Conservation (phyloP, 1,140 invertebrate species). For the Monomorium pharaonis region DNA sequence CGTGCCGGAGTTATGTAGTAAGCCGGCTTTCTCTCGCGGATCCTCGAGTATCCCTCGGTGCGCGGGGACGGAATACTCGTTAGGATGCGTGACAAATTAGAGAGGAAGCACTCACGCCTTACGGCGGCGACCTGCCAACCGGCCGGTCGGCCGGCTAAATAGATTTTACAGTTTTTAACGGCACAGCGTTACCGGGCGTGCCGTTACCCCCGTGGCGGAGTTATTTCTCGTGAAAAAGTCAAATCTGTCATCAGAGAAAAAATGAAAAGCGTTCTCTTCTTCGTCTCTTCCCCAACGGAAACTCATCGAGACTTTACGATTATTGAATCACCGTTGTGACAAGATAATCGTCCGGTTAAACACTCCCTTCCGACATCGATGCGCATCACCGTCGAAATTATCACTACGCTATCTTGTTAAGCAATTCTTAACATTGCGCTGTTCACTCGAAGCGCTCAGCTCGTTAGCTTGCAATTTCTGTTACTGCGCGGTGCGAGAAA, state of each 20-base stretch:
- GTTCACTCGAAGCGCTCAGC: background rate
- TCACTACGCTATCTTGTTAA: background rate
- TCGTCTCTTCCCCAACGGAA: background rate
- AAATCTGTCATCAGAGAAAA: conserved; percentile 18
- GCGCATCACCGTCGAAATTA: conserved; percentile 20
- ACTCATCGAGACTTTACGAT: conserved; percentile 15
- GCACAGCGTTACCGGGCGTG: conserved; percentile 9
- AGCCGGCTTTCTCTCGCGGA: background rate
- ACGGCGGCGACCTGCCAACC: conserved; percentile 14
- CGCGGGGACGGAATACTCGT: background rate
- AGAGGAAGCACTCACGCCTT: conserved; percentile 22
- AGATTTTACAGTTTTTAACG: conserved; percentile 43
- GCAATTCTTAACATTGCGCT: conserved; percentile 3
- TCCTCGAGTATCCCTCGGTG: background rate
- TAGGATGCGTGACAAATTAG: conserved; percentile 54
- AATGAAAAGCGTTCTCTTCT: background rate
- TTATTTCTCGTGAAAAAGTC: background rate
- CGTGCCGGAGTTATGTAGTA: background rate
- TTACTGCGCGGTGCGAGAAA: background rate
- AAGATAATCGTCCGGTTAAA: conserved; percentile 41
- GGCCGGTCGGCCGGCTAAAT: background rate
- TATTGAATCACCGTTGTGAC: conserved; percentile 4
- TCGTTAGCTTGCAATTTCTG: conserved; percentile 29
- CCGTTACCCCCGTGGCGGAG: background rate
- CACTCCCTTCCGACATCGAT: background rate